Evolutionary conservation across 2,797 vertebrate genomes (phyloP), one percentile per base, ranked within the genome.

Genomic region (Heteromormyrus szaboi): DNA sequence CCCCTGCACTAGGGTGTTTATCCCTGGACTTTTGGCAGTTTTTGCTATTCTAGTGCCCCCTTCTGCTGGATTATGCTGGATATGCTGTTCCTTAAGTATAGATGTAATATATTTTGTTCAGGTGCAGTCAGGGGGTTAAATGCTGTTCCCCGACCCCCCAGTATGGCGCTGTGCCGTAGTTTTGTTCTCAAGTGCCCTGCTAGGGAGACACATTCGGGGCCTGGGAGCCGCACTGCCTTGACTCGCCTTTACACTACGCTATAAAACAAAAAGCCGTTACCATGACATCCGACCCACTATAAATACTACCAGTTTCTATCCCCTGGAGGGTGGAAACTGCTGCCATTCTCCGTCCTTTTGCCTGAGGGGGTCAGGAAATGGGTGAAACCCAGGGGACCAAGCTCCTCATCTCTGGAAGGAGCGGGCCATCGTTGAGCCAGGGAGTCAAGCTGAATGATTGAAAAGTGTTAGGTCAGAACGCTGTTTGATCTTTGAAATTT

Each of bases 201-300:
- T 46, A 41, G 68, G 54, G 11, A 59, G 89, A 33, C 65, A 44
- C 65, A 59, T 83, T 62, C 25, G 54, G 62, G 22, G 22, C 50
- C 59, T 19, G 17, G 88, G 85, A 46, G 87, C 91, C 89, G 89
- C 88, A 89, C 50, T 89, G 89, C 90, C 90, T 90, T 90, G 93
- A 91, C 92, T 93, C 92, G 92, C 88, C 88, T 62, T 90, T 90
- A 87, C 89, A 88, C 91, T 93, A 87, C 87, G 44, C 87, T 94
- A 93, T 93, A 89, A 90, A 93, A 92, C 91, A 92, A 93, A 94
- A 94, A 91, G 90, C 89, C 87, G 94, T 96, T 95, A 92, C 94
- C 93, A 95, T 96, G 94, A 94, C 94, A 89, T 93, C 93, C 88
- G 90, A 86, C 92, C 92, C 89, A 91, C 92, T 92, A 93, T 94